These are phyloP conservation scores for Heliconius charithonia DNA, from an alignment of 2,888 invertebrate genomes.

Conservation along the genomic window DNA sequence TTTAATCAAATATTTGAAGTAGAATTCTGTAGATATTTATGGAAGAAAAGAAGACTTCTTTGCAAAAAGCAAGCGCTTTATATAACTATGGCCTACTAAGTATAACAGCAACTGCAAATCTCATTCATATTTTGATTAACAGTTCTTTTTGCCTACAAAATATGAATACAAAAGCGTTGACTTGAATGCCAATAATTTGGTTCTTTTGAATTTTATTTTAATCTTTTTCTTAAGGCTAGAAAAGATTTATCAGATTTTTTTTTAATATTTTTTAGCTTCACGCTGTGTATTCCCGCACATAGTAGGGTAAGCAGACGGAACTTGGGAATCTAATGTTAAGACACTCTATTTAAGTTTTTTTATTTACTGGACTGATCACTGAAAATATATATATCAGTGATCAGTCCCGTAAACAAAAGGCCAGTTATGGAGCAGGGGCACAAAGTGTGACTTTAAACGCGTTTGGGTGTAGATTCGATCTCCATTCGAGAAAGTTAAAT, in stretches of 20 bases:
- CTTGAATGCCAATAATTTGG: conserved; percentile 29
- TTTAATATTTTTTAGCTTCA: neutral
- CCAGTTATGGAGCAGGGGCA: too few relatives aligned
- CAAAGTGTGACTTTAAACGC: too few relatives aligned
- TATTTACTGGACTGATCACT: too few relatives aligned
- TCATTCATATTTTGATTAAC: conserved; percentile 18
- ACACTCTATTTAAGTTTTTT: too few relatives aligned
- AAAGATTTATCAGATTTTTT: neutral
- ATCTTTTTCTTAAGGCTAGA: neutral
- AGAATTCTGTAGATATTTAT: neutral
- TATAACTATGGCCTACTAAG: conserved; percentile 22
- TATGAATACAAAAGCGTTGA: conserved; percentile 18
- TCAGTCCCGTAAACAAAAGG: too few relatives aligned
- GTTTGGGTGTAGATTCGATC: too few relatives aligned
- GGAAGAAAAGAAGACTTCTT: neutral
- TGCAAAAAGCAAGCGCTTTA: conserved; percentile 1
- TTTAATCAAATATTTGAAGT: neutral
- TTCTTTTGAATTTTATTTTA: conserved; percentile 2
- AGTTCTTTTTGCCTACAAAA: conserved; percentile 17
- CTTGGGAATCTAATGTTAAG: too few relatives aligned
- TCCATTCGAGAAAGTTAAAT: too few relatives aligned
- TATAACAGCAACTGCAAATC: conserved; percentile 25
- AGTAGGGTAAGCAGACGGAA: too few relatives aligned
- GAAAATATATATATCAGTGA: too few relatives aligned
- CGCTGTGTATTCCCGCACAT: too few relatives aligned